Percentiles rank a stretch among this genome's conserved stretches.
Evolutionary conservation across 1,140 invertebrate genomes (phyloP).

Genomic region (Chionoecetes opilio): DNA sequence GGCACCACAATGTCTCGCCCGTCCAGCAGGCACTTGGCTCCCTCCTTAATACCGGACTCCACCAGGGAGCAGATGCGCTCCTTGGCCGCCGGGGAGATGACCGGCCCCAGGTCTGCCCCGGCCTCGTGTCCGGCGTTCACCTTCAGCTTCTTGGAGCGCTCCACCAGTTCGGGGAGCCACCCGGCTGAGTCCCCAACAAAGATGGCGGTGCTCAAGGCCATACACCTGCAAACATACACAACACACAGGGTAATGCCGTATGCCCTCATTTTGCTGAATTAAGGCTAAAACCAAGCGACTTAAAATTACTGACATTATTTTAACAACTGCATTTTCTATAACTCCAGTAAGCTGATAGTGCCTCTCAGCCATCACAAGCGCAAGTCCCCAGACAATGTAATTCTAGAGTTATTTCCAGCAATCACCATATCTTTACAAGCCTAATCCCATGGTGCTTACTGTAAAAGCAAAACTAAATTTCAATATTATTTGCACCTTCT

Average conservation of each 20-base stretch:
- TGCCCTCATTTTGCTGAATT: too few relatives aligned
- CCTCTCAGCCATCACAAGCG: too few relatives aligned
- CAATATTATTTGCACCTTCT: too few relatives aligned
- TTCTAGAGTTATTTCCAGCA: too few relatives aligned
- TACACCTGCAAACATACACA: conserved; percentile 87
- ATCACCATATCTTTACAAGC: too few relatives aligned
- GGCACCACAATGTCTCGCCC: conserved; percentile 92
- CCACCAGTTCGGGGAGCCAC: conserved; percentile 97
- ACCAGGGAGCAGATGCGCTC: conserved; percentile 93
- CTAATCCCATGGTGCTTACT: too few relatives aligned
- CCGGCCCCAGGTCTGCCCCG: conserved; percentile 97
- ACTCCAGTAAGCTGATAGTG: too few relatives aligned
- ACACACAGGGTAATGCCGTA: neutral
- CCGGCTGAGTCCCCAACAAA: conserved; percentile 97
- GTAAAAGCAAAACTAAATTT: too few relatives aligned
- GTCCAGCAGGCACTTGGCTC: conserved; percentile 95
- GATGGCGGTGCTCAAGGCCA: conserved; percentile 98
- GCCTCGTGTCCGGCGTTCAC: conserved; percentile 94
- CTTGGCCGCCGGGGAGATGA: conserved; percentile 97
- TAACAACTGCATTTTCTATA: too few relatives aligned
- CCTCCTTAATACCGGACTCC: conserved; percentile 94
- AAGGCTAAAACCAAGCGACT: too few relatives aligned
- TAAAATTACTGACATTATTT: too few relatives aligned
- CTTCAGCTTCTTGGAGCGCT: conserved; percentile 94
- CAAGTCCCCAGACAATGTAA: too few relatives aligned